Base-by-base conservation (phyloP, 2,888 invertebrate genomes). In the Platynereis dumerilii region DNA sequence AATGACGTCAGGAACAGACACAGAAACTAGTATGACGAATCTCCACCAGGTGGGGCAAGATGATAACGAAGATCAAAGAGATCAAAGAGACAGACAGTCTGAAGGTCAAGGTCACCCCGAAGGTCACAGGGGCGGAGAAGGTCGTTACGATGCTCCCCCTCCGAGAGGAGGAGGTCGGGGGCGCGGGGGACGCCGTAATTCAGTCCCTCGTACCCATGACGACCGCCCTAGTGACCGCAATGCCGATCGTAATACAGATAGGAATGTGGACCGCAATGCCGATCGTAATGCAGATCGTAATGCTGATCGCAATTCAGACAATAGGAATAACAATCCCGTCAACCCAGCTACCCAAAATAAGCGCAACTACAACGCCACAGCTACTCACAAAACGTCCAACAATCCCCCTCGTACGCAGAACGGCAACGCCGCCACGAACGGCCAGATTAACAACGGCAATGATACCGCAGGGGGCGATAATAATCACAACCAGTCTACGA, bases 1-100 rank as follows among this genome's bases (percentile, higher is more conserved):
- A 15, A 34, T 64, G 28, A 64, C 58, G 39, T 64, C 64, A 10
- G 64, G 64, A 20, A 64, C 64, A 2, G 64, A 64, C 39, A 64
- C 64, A 1, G 64, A 64, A n/a, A 53, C 64, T 2, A 64, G 64
- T 27, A 54, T 64, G 52, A 29, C 58, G 12, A 45, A 54, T 26
- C 42, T 44, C 26, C 53, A 45, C 27, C 53, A 54, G 15, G 39
- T 26, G 3, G 48, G 29, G 2, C n/a, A 52, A 3, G 63, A 44
- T 58, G 2, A 28, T 2, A 45, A 42, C 7, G 60, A 56, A 17
- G 44, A 7, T 3, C 60, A 34, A 2, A 53, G 45, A 52, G 52
- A 58, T 26, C 52, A 39, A 48, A 48, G 58, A 22, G 52, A 45
- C 3, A 58, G 5, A 10, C 42, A 39, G 26, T n/a, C 48, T 3